Evolutionary conservation across 2,888 invertebrate genomes (phyloP).

Genomic region (Terebella lapidaria): DNA sequence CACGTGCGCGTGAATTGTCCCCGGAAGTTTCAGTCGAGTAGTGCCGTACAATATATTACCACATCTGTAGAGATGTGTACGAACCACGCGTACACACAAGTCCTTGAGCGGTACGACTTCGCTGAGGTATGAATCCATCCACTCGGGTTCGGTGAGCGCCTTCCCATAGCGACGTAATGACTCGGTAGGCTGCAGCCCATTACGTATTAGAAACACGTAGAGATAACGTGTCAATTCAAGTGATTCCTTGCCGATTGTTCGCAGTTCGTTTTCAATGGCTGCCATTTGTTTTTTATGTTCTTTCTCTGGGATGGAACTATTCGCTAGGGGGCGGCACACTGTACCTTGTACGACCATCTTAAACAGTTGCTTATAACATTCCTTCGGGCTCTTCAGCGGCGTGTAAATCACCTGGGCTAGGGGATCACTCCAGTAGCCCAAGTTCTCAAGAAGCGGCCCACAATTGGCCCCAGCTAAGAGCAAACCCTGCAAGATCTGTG

Average conservation of each 20-base stretch:
- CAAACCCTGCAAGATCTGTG: constrained; percentile 22
- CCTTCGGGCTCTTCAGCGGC: constrained; percentile 22
- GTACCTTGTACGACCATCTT: constrained; percentile 20
- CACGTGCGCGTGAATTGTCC: constrained; percentile 14
- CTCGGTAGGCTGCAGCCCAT: constrained; percentile 21
- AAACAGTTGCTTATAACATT: constrained; percentile 25
- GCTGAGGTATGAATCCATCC: constrained; percentile 20
- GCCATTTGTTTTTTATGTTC: neutral
- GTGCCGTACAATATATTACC: constrained; percentile 24
- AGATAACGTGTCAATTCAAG: constrained; percentile 20
- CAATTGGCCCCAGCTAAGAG: constrained; percentile 23
- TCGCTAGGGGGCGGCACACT: constrained; percentile 17
- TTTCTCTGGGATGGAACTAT: neutral
- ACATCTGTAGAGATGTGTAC: constrained; percentile 14
- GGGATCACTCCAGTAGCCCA: constrained; percentile 24
- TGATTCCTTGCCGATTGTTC: constrained; percentile 20
- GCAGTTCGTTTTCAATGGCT: constrained; percentile 18
- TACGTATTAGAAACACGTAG: constrained; percentile 19
- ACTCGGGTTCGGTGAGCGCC: constrained; percentile 3
- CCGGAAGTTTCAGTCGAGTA: constrained; percentile 14
- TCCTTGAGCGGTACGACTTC: constrained; percentile 18
- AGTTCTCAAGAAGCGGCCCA: constrained; percentile 16
- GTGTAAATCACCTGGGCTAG: constrained; percentile 22
- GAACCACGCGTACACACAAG: constrained; percentile 15
- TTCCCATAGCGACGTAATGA: constrained; percentile 7